Conservation (phyloP, 2,888 invertebrate genomes). For the Diaperis boleti region DNA sequence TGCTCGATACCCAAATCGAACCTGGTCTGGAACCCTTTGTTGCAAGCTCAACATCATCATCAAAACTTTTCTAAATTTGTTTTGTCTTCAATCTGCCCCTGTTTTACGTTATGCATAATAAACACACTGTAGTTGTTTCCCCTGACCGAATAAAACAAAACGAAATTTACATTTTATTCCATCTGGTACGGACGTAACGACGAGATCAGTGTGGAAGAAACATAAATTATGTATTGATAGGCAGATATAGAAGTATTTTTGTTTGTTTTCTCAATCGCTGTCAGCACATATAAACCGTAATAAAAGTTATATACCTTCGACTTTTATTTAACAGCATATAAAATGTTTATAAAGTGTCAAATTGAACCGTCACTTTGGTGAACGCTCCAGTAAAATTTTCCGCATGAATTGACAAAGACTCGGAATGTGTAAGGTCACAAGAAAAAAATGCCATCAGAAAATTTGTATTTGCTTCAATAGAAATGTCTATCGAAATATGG, state of each 20-base stretch:
- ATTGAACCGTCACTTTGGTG: slow-evolving; percentile 4
- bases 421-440: no score
- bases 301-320: slow-evolving; percentile 6
- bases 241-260: not conserved
- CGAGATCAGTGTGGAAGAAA: not conserved
- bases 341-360: slow-evolving; percentile 19
- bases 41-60: no score
- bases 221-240: not conserved
- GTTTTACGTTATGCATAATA: no score
- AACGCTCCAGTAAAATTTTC: not conserved
- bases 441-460: no score
- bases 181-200: not conserved
- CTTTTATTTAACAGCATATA: slow-evolving; percentile 11
- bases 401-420: no score
- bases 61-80: no score
- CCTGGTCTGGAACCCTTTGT: not conserved
- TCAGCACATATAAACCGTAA: slow-evolving; percentile 11
- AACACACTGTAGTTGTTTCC: not conserved
- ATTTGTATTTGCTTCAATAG: no score
- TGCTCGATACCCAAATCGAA: no score
- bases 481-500: no score
- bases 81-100: no score
- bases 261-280: slow-evolving; percentile 10
- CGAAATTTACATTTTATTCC: not conserved
- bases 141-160: not conserved